phyloP scores from a whole-genome alignment of 2,797 vertebrate genomes.

The Harpagifer antarcticus region DNA sequence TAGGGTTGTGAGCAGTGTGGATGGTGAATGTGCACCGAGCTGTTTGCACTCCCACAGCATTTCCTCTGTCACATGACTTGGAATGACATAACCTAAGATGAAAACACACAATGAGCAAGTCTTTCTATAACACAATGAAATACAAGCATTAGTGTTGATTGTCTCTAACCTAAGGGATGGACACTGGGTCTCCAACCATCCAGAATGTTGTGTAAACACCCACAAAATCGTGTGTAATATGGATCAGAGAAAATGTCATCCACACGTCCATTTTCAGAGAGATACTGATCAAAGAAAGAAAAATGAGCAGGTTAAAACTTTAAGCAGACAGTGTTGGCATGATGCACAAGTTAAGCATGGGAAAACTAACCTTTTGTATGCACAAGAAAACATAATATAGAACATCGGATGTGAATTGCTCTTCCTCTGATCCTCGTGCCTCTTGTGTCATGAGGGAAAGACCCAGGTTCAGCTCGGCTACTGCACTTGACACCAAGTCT shows the following conservation, averaged over 20 bases:
- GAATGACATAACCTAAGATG: constrained; percentile 93
- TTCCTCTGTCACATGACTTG: constrained; percentile 98
- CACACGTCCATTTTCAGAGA: constrained; percentile 96
- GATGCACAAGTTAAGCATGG: not conserved
- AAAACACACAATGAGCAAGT: constrained; percentile 4
- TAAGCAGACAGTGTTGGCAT: not conserved
- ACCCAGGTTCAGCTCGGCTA: constrained; percentile 96
- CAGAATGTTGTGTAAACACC: constrained; percentile 94
- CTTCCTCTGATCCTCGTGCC: constrained; percentile 91
- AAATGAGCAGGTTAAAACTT: not conserved
- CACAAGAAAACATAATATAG: constrained; percentile 98
- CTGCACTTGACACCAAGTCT: constrained; percentile 97
- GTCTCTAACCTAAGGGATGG: constrained; percentile 92
- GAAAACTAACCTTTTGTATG: constrained; percentile 93
- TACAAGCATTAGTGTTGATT: not conserved
- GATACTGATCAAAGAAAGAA: constrained; percentile 85
- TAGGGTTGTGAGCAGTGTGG: constrained; percentile 97
- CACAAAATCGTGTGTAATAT: constrained; percentile 96
- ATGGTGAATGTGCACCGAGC: constrained; percentile 97
- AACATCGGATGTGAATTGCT: constrained; percentile 93
- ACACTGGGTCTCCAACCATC: constrained; percentile 94
- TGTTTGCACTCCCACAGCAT: constrained; percentile 99
- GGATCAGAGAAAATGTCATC: constrained; percentile 99
- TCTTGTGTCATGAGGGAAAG: constrained; percentile 97
- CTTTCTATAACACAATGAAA: not conserved